phyloP scores from a whole-genome alignment of 2,888 invertebrate genomes.

The Noctuana brunneofusca region DNA sequence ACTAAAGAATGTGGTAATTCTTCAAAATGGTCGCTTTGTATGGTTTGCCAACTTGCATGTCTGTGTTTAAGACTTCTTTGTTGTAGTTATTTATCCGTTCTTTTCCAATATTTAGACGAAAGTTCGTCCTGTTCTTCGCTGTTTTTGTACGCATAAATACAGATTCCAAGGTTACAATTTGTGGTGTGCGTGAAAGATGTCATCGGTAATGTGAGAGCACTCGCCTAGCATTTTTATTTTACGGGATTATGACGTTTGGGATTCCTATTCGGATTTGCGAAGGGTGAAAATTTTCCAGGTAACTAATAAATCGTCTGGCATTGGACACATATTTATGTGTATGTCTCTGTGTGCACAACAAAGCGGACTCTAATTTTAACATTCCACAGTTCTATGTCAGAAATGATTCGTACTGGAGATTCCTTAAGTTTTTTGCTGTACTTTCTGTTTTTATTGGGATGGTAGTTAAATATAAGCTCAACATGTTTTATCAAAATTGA shows the following conservation, averaged over 20 bases:
- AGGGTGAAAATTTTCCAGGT: conserved; percentile 66
- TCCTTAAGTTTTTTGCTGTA: conserved; percentile 43
- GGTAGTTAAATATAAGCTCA: conserved; percentile 49
- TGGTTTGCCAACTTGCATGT: conserved; percentile 85
- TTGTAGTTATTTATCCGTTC: conserved; percentile 68
- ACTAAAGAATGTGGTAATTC: conserved; percentile 88
- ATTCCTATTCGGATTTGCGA: conserved; percentile 59
- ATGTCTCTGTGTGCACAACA: conserved; percentile 49
- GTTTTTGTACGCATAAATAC: conserved; percentile 50
- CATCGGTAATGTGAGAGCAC: conserved; percentile 82
- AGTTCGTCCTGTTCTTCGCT: conserved; percentile 50
- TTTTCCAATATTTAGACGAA: conserved; percentile 53
- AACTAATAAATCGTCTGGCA: conserved; percentile 47
- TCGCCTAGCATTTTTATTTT: conserved; percentile 71
- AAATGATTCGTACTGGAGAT: conserved; percentile 57
- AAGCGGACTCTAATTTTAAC: conserved; percentile 78
- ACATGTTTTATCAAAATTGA: background rate
- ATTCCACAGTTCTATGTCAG: conserved; percentile 74
- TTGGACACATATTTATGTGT: conserved; percentile 38
- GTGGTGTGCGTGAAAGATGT: conserved; percentile 72
- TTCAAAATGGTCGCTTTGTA: conserved; percentile 88
- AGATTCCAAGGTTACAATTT: conserved; percentile 51
- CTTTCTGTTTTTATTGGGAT: conserved; percentile 37
- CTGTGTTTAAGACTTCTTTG: conserved; percentile 81
- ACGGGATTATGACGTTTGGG: conserved; percentile 71